phyloP scores from a whole-genome alignment of 1,140 invertebrate species.

The Elymnias hypermnestra region DNA sequence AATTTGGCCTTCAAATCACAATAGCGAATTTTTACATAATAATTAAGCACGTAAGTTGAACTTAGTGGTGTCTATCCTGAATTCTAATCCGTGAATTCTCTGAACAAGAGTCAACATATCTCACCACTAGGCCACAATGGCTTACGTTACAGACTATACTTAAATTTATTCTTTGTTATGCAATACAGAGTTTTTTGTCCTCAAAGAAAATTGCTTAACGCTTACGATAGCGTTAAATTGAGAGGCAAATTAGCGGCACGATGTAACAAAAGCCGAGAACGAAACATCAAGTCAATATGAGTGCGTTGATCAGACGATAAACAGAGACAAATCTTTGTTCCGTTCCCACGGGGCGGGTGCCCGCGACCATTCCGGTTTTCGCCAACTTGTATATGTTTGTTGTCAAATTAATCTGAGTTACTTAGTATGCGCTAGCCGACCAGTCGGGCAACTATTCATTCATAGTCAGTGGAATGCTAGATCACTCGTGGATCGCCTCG shows the following conservation, averaged over 20 bases:
- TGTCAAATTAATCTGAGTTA: slow-evolving; percentile 72
- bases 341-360: slow-evolving; percentile 68
- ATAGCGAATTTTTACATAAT: too few species aligned
- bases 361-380: slow-evolving; percentile 61
- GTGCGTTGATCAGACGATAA: slow-evolving; percentile 47
- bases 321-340: slow-evolving; percentile 51
- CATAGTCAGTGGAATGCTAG: slow-evolving; percentile 70
- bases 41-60: too few species aligned
- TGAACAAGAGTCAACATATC: too few species aligned
- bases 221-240: slow-evolving; percentile 17
- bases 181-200: slow-evolving; percentile 11
- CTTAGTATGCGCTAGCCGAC: slow-evolving; percentile 60
- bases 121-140: too few species aligned
- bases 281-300: slow-evolving; percentile 34
- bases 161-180: too few species aligned
- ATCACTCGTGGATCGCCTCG: slow-evolving; percentile 59
- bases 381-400: slow-evolving; percentile 70
- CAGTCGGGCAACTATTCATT: slow-evolving; percentile 70
- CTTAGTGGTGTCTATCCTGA: too few species aligned
- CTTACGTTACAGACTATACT: too few species aligned
- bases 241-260: slow-evolving; percentile 21
- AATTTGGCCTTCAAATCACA: too few species aligned
- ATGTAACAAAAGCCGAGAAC: slow-evolving; percentile 16
- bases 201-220: slow-evolving; percentile 1
- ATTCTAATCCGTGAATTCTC: too few species aligned